Evolutionary conservation across 2,888 invertebrate species (phyloP), one percentile per base, ranked within the genome.

Genomic region (Pyrrhia umbra): DNA sequence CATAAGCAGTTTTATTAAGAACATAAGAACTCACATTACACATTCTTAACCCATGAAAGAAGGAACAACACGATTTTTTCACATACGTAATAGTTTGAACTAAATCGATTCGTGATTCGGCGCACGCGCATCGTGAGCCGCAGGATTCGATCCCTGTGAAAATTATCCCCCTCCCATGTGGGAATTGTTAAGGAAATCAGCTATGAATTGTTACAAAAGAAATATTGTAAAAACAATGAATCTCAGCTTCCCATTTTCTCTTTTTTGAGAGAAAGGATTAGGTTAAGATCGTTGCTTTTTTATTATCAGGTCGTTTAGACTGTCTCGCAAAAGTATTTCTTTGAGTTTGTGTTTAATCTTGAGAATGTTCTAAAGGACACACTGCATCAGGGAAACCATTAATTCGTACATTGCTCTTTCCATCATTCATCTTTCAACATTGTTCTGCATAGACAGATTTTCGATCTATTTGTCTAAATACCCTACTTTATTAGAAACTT

Each of bases 81-180:
- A 49, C 64, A 58, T 49, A 72, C 56, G 43, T 73, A 72, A 79
- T 71, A 68, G 72, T 74, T 34, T 75, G 66, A 75, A 79, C 76
- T 68, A 86, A 88, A 90, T 89, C 85, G 85, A 86, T 74, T 91
- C 91, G 92, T 93, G 92, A 89, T 86, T 70, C 72, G 60, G 75
- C 73, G 81, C 92, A 91, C 91, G 90, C 85, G 84, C 82, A 79
- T 68, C 90, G 88, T 89, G 88, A 84, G 84, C 81, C 68, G 75
- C 82, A 80, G 79, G 76, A 81, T 86, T 87, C 84, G 85, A 88
- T 87, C 85, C 88, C 85, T 71, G 85, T 69, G 83, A 75, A 86
- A 85, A 88, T 88, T 87, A 81, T 81, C 67, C 69, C 45, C 66
- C 58, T 65, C 50, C 46, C 56, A 68, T 74, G 67, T 61, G 57